Evolutionary conservation across 2,797 vertebrate genomes (phyloP), one percentile per base, ranked within the genome.

Genomic region (Nyctalus aviator): DNA sequence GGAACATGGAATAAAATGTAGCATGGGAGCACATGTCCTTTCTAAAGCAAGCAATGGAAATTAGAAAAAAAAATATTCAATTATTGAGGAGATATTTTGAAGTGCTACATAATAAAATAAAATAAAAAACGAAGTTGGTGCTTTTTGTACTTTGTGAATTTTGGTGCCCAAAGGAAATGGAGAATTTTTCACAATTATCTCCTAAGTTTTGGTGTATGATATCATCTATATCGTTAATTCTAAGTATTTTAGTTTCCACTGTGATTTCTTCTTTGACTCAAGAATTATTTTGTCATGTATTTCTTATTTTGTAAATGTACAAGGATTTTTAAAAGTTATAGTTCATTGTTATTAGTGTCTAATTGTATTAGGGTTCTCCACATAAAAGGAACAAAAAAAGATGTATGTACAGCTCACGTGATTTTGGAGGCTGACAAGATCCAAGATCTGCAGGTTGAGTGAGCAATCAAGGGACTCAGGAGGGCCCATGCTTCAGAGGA

Each of bases 271-370:
- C 23, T 82, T 73, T 76, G 13, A 78, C 37, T 57, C 7, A 59
- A 78, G n/a, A 83, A 79, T 55, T 68, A 71, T 44, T 75, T 88
- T n/a, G 12, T 73, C 23, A 50, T 44, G 7, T 50, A 18, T 90
- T 90, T 84, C 46, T 79, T 88, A 55, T 62, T 66, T 85, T 50
- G 13, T 25, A 91, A 82, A 48, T 44, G n/a, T 59, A 10, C 13
- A 11, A 48, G 46, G 46, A 48, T 48, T 44, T 44, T 44, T 44
- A 44, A 44, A 41, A 41, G 8, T 41, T 62, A 30, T 57, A 18
- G 25, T 72, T 87, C 71, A 25, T 87, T 87, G 5, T 84, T 84
- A 87, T 44, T 81, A 48, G 46, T 78, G 64, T 88, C 46, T 92
- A 35, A 76, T 27, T 69, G 1, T 82, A 9, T 92, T 37, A 88